Evolutionary conservation across 30 jellyfish, hydroid and myxozoan genomes (phyloP), one percentile per base, ranked within the genome.

Genomic region (Mastigias papua): DNA sequence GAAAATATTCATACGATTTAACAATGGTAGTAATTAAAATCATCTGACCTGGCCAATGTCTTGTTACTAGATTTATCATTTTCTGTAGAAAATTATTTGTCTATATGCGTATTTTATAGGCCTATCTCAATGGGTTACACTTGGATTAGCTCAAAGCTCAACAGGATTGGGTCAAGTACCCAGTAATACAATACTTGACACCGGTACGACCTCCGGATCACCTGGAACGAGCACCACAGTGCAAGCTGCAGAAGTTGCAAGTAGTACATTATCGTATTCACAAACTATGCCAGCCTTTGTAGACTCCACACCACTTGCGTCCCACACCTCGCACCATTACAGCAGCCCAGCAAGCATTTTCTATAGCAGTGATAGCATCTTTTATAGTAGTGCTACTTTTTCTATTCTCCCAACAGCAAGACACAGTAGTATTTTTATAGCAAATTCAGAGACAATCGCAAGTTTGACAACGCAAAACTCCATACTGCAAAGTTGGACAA

Each of bases 121-220:
- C 42, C 42, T 23, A 1, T 1, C 35, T 9, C 74, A 63, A 63
- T 63, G 74, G 74, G 23, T 63, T 63, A 26, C 42, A 63, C 21
- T 63, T 63, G 26, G 33, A 63, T 15, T 63, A 42, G 74, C 74
- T 7, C 74, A 63, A 63, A 63, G 74, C 74, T 22, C 46, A 5
- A 63, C 42, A 10, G 37, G 37, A n/a, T 2, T 19, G 6, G 15
- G 23, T 25, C 7, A 27, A 1, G 37, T 27, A 1, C 42, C 42
- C 42, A 19, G 37, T 63, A 1, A 37, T 10, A 27, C 37, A 25
- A 4, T 42, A 63, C 19, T 1, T 19, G 23, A 42, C 74, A 25
- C 26, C 19, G 42, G 19, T 9, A 2, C 74, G 3, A 27, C 15
- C 5, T n/a, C 42, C 6, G 20, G 19, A 9, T 1, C 42, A 25